phyloP scores from a whole-genome alignment of 2,113 vertebrate genomes.

The chimpanzee (Pan troglodytes) region NHGRI_mPanTro3-v2.1_pri NC_072411.2:118742501-118743000 shows the following conservation, averaged over 20 bases:
- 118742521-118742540: background rate
- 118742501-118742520: background rate
- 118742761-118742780: background rate
- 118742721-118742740: background rate
- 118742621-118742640: conserved; percentile 45
- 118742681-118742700: conserved; percentile 1
- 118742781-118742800: background rate
- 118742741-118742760: background rate
- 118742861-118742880: background rate
- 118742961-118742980: background rate
- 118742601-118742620: background rate
- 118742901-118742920: background rate
- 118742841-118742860: background rate
- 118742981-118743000: rapidly evolving
- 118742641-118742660: background rate
- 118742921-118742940: background rate
- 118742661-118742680: conserved; percentile 1
- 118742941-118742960: background rate
- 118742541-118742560: background rate
- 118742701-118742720: background rate
- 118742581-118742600: conserved; percentile 14
- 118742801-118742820: background rate
- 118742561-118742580: conserved; percentile 19
- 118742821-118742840: background rate
- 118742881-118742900: background rate